Evolutionary conservation across 2,888 invertebrate species (phyloP).

Genomic region (Priocnemis perturbator): DNA sequence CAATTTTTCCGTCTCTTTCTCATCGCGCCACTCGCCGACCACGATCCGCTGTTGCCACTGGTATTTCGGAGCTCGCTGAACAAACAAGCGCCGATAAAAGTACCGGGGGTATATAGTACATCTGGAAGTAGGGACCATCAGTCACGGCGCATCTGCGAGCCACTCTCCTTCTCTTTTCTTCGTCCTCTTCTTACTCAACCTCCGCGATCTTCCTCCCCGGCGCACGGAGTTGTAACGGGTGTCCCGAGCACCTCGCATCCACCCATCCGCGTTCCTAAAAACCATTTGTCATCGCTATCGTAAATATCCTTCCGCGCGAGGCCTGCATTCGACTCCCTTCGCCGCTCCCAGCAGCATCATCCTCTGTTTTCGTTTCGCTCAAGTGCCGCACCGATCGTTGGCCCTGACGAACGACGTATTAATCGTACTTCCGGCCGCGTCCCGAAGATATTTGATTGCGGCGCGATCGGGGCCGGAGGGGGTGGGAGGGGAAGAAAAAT

Average conservation of each 20-base stretch:
- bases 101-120: conserved; percentile 68
- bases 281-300: conserved; percentile 73
- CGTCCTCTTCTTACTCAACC: conserved; percentile 17
- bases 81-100: conserved; percentile 75
- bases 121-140: conserved; percentile 75
- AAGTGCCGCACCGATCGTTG: not conserved
- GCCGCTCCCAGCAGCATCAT: not conserved
- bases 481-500: not conserved
- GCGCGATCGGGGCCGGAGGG: not conserved
- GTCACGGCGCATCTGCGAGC: conserved; percentile 74
- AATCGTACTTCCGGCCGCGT: too few relatives aligned
- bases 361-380: not conserved
- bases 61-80: conserved; percentile 66
- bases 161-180: conserved; percentile 54
- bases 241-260: conserved; percentile 48
- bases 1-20: not conserved
- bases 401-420: too few relatives aligned
- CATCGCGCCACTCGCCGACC: conserved; percentile 21
- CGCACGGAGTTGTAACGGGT: conserved; percentile 43
- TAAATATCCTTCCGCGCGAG: conserved; percentile 64
- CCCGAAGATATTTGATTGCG: not conserved
- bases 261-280: conserved; percentile 55
- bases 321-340: not conserved
- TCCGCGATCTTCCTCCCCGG: conserved; percentile 12
- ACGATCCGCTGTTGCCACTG: conserved; percentile 57